Percentiles rank a stretch among this genome's conserved stretches.
Evolutionary conservation across 2,797 vertebrate species (phyloP).

Genomic region (Mus spretus): DNA sequence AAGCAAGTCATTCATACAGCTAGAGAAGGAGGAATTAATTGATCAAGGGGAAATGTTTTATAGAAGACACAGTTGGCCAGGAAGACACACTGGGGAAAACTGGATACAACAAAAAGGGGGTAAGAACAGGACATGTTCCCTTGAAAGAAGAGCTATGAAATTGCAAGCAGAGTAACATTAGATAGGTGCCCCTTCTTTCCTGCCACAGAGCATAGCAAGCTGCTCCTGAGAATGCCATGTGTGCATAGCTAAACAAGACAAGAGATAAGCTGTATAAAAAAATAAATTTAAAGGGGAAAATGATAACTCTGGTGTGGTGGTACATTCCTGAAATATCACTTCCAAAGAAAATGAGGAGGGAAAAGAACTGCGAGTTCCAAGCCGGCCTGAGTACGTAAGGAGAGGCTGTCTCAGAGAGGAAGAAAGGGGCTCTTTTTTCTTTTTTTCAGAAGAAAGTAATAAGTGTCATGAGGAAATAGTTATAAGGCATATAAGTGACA

Average conservation of each 20-base stretch:
- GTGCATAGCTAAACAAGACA: conserved; percentile 5
- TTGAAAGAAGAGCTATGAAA: conserved; percentile 14
- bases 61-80: conserved; percentile 22
- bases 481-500: conserved; percentile 51
- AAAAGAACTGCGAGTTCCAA: background rate
- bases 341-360: background rate
- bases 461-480: conserved; percentile 53
- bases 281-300: conserved; percentile 42
- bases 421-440: background rate
- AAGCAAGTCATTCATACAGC: background rate
- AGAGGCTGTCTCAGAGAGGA: background rate
- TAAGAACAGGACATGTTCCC: background rate
- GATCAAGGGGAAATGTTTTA: background rate
- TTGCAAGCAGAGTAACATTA: conserved; percentile 27
- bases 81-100: background rate
- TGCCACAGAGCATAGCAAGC: background rate
- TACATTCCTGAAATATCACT: background rate
- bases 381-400: background rate
- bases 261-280: background rate
- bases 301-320: background rate
- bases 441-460: conserved; percentile 34
- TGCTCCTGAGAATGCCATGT: background rate
- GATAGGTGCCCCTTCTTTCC: background rate
- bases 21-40: background rate
- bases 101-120: conserved; percentile 17